Evolutionary conservation across 30 jellyfish, hydroid and myxozoan species (phyloP).

Genomic region (Haliclystus octoradiatus): DNA sequence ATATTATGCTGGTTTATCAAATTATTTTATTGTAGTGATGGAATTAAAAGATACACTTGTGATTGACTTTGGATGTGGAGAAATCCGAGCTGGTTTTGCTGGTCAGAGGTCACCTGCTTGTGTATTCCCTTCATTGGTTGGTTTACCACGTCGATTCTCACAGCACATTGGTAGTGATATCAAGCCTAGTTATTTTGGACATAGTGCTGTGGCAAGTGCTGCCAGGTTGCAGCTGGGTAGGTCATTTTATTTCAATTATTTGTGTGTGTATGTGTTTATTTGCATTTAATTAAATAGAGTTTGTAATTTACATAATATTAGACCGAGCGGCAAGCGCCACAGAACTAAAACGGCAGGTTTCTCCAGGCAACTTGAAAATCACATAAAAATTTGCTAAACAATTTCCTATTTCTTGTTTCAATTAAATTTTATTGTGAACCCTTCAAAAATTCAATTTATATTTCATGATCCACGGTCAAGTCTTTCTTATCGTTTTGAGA

Average conservation of each 20-base stretch:
- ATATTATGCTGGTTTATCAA: no score
- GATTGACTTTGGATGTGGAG: constrained; percentile 90
- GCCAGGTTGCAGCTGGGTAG: constrained; percentile 93
- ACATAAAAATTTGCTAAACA: no score
- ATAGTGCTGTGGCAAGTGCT: constrained; percentile 70
- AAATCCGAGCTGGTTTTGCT: constrained; percentile 77
- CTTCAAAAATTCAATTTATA: no score
- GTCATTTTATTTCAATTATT: constrained; percentile 1
- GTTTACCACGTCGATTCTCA: constrained; percentile 91
- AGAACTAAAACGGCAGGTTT: no score
- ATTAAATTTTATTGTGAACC: no score
- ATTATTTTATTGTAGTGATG: constrained; percentile 1
- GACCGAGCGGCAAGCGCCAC: no score
- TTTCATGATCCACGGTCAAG: no score
- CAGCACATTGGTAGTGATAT: constrained; percentile 74
- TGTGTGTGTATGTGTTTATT: neutral
- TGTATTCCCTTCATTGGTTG: constrained; percentile 80
- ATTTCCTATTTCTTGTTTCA: no score
- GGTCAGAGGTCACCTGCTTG: constrained; percentile 69
- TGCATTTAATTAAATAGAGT: no score
- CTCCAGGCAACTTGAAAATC: no score
- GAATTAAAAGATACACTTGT: constrained; percentile 47
- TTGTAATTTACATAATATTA: neutral
- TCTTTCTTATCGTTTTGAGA: no score
- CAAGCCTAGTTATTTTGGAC: constrained; percentile 81